These are phyloP conservation scores for Heliconius erato DNA, from an alignment of 2,888 invertebrate species.

Conservation along the genomic window DNA sequence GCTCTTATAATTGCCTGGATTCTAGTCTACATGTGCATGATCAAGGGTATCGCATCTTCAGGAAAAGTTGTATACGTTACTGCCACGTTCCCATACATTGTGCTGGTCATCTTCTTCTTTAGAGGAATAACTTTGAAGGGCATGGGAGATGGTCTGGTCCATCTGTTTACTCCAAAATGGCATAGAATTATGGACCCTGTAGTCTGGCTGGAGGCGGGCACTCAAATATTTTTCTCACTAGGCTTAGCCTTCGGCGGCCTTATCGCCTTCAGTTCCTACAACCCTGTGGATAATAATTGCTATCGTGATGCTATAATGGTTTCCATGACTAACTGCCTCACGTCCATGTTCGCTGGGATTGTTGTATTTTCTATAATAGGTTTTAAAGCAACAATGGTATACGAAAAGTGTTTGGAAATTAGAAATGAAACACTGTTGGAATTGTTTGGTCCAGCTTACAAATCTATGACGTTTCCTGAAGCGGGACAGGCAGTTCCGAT, in stretches of 20 bases:
- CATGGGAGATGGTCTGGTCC: slow-evolving; percentile 93
- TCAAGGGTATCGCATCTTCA: slow-evolving; percentile 98
- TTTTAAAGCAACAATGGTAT: slow-evolving; percentile 95
- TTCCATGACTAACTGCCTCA: slow-evolving; percentile 96
- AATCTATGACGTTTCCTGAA: slow-evolving; percentile 82
- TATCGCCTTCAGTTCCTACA: slow-evolving; percentile 98
- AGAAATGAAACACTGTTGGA: slow-evolving; percentile 87
- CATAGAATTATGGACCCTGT: slow-evolving; percentile 96
- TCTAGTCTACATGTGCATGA: slow-evolving; percentile 98
- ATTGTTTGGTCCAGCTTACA: slow-evolving; percentile 83
- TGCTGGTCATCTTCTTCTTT: slow-evolving; percentile 97
- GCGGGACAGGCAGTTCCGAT: slow-evolving; percentile 85
- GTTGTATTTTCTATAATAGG: slow-evolving; percentile 98
- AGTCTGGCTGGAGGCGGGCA: slow-evolving; percentile 99
- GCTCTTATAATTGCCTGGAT: slow-evolving; percentile 96
- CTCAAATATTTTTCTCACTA: slow-evolving; percentile 98
- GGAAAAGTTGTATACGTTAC: slow-evolving; percentile 99
- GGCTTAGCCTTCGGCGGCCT: slow-evolving; percentile 98
- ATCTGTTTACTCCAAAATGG: slow-evolving; percentile 97
- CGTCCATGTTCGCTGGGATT: slow-evolving; percentile 98
- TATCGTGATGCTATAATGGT: slow-evolving; percentile 97
- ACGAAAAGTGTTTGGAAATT: slow-evolving; percentile 89
- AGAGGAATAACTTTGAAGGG: slow-evolving; percentile 96
- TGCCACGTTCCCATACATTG: slow-evolving; percentile 98
- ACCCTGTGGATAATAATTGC: slow-evolving; percentile 98